Percentiles rank a stretch among this genome's conserved stretches.
phyloP scores from a whole-genome alignment of 2,113 vertebrate genomes.

The Scortum barcoo region DNA sequence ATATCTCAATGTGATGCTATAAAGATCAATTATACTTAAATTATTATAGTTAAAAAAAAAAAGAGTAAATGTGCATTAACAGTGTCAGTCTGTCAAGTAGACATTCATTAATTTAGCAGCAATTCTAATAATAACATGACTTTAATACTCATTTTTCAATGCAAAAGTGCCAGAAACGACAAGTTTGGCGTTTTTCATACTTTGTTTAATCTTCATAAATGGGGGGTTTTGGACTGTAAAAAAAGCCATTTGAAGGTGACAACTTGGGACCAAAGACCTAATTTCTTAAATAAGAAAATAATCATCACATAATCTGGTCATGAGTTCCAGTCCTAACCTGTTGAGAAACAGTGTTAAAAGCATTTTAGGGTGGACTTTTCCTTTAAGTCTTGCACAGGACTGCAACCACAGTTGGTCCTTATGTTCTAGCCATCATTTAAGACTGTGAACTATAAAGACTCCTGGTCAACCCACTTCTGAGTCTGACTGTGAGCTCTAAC shows the following conservation, averaged over 20 bases:
- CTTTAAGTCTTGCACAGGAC: constrained; percentile 43
- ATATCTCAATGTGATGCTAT: background rate
- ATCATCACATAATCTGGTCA: background rate
- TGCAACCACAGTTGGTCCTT: constrained; percentile 56
- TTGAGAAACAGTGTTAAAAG: constrained; percentile 29
- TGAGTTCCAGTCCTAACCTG: background rate
- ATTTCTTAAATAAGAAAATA: background rate
- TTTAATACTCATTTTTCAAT: background rate
- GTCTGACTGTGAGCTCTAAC: background rate
- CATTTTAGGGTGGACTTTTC: constrained; percentile 56
- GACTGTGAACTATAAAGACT: constrained; percentile 12
- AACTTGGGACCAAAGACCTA: background rate
- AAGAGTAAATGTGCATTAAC: background rate
- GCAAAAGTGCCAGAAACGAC: background rate
- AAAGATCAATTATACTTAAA: background rate
- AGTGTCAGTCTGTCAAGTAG: background rate
- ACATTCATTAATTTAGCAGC: background rate
- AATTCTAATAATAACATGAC: background rate
- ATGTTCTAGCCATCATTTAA: constrained; percentile 34
- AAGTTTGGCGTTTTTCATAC: background rate
- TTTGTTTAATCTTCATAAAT: background rate
- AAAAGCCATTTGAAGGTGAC: background rate
- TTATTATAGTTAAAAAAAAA: no score
- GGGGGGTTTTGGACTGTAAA: background rate
- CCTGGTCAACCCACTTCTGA: background rate